Percentiles rank a stretch among this genome's conserved stretches.
Evolutionary conservation across 2,797 vertebrate species (phyloP).

Genomic region (Pteropus rufus): DNA sequence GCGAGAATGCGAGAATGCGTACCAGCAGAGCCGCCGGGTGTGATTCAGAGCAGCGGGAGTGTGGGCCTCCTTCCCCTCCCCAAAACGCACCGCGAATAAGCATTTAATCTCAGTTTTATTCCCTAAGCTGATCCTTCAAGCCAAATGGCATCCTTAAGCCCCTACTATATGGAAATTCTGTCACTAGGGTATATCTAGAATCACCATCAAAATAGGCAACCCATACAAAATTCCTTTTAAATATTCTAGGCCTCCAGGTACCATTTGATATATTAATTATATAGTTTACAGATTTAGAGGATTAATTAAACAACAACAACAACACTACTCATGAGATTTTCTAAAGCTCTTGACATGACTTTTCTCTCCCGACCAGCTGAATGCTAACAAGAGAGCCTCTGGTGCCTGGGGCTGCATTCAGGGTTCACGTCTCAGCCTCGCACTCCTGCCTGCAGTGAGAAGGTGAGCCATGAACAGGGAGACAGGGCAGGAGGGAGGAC

Average conservation of each 20-base stretch:
- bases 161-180: not conserved
- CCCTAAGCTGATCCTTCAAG: not conserved
- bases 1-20: not conserved
- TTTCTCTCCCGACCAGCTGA: not conserved
- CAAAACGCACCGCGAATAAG: not conserved
- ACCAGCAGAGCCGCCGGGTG: not conserved
- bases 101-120: not conserved
- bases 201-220: conserved; percentile 3
- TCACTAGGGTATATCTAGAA: not conserved
- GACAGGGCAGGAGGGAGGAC: not conserved
- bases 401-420: not conserved
- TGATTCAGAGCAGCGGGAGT: not conserved
- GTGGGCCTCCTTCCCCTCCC: not conserved
- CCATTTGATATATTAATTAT: conserved; percentile 64
- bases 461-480: not conserved
- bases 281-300: conserved; percentile 62
- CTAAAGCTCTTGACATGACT: conserved; percentile 23
- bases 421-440: not conserved
- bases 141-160: not conserved
- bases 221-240: conserved; percentile 3
- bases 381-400: not conserved
- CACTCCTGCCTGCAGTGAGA: no score
- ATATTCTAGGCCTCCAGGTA: conserved; percentile 36
- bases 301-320: conserved; percentile 44
- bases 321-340: conserved; percentile 27